These are phyloP conservation scores for Triplophysa siluroides DNA, from an alignment of 2,113 vertebrate genomes.

Conservation along the genomic window DNA sequence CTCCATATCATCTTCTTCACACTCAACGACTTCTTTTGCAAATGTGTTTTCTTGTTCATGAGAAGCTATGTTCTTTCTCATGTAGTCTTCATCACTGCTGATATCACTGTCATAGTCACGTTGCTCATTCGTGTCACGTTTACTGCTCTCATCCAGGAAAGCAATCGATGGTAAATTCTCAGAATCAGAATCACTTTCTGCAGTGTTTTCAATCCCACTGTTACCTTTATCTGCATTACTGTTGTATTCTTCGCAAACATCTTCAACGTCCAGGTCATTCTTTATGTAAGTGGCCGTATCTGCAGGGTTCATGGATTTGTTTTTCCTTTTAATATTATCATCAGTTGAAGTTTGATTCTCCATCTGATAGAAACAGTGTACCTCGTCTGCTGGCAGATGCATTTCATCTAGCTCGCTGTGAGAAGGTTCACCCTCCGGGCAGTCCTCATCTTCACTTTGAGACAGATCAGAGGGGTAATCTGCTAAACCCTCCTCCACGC, in stretches of 20 bases:
- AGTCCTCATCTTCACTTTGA: constrained; percentile 61
- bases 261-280: neutral
- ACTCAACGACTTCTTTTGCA: neutral
- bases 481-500: constrained; percentile 70
- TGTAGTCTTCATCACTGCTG: constrained; percentile 54
- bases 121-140: constrained; percentile 13
- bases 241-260: neutral
- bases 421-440: constrained; percentile 15
- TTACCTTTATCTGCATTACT: neutral
- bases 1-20: neutral
- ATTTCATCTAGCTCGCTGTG: neutral
- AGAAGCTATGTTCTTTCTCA: neutral
- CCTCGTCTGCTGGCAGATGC: neutral
- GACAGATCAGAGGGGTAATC: constrained; percentile 73
- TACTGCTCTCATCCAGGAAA: too few relatives aligned
- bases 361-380: neutral
- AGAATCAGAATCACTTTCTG: constrained; percentile 6
- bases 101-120: constrained; percentile 50
- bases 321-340: neutral
- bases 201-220: neutral
- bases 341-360: neutral
- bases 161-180: neutral
- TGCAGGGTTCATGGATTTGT: neutral
- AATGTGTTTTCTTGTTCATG: constrained; percentile 11
- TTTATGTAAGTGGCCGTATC: neutral